Conservation (phyloP, 2,888 invertebrate genomes). For the Cryptophagus acutangulus region DNA sequence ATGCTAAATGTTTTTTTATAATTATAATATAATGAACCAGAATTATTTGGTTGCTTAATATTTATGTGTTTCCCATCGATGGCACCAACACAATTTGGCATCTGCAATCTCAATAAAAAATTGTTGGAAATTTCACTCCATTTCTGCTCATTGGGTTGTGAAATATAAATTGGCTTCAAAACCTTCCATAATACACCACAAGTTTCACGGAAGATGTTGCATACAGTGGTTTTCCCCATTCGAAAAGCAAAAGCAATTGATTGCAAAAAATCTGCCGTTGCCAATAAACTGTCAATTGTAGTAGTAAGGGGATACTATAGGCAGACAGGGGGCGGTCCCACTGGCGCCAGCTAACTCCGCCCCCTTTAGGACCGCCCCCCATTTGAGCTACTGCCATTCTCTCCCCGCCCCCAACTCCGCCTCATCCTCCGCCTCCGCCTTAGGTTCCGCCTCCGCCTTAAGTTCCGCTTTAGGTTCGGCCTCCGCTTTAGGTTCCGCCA, state of each 20-base stretch:
- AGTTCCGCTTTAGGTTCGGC: too few species aligned
- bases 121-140: not conserved
- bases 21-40: conserved; percentile 5
- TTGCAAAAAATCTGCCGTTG: conserved; percentile 8
- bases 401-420: too few species aligned
- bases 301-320: too few species aligned
- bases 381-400: too few species aligned
- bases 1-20: conserved; percentile 11
- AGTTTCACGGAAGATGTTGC: conserved; percentile 11
- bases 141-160: not conserved
- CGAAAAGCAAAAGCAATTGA: conserved; percentile 8
- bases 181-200: conserved; percentile 10
- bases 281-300: too few species aligned
- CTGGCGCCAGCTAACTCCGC: too few species aligned
- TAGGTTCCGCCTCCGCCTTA: too few species aligned
- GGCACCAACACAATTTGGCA: conserved; percentile 8
- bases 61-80: conserved; percentile 9
- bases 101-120: conserved; percentile 3
- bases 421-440: too few species aligned
- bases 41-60: conserved; percentile 2
- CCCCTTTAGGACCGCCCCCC: too few species aligned
- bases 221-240: conserved; percentile 9
- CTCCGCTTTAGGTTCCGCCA: too few species aligned
- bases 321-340: too few species aligned
- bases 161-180: not conserved